phyloP scores from a whole-genome alignment of 2,113 vertebrate species.

The Antechinus flavipes region DNA sequence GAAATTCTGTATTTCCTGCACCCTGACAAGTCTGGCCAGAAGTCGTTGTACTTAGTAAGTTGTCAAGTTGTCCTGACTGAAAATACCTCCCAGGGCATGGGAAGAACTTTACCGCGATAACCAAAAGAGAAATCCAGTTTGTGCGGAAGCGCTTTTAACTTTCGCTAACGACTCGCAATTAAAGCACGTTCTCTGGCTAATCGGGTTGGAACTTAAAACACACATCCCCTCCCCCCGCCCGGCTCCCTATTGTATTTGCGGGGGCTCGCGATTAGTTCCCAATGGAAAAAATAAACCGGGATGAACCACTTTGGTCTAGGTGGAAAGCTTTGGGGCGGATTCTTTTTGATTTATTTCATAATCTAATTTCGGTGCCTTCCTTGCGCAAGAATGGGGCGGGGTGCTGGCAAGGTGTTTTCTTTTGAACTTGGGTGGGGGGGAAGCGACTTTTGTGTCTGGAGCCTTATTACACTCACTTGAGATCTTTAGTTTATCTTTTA shows the following conservation, averaged over 20 bases:
- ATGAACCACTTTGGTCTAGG: neutral
- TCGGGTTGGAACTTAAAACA: neutral
- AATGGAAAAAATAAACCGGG: neutral
- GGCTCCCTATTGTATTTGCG: neutral
- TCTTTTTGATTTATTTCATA: constrained; percentile 35
- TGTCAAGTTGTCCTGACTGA: neutral
- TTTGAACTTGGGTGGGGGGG: neutral
- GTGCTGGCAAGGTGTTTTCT: neutral
- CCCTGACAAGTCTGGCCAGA: neutral
- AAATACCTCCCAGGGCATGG: neutral
- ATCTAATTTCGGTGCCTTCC: constrained; percentile 9
- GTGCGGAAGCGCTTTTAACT: neutral
- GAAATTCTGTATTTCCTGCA: neutral
- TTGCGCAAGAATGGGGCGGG: constrained; percentile 18
- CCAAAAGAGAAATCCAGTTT: neutral
- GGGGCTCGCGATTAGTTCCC: neutral
- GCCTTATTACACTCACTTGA: neutral
- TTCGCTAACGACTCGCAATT: neutral
- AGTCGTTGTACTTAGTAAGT: neutral
- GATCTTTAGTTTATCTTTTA: neutral
- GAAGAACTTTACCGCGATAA: constrained; percentile 5
- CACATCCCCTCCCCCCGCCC: neutral
- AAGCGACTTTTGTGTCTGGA: neutral
- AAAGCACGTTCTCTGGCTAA: neutral
- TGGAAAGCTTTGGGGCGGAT: constrained; percentile 26